These are phyloP conservation scores for Temnothorax ravouxi DNA, from an alignment of 2,888 invertebrate species.

Conservation along the genomic window DNA sequence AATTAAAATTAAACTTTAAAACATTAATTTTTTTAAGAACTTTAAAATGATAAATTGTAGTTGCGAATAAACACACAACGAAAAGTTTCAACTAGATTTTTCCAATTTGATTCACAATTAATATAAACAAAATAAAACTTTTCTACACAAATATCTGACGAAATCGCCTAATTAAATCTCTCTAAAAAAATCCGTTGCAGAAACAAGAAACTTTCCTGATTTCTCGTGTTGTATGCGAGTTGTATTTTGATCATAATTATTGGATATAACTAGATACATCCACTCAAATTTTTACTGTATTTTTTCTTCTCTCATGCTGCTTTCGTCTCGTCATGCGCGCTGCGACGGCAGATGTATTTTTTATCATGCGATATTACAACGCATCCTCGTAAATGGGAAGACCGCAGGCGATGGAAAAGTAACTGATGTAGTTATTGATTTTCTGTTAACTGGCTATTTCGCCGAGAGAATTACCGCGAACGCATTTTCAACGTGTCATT, in stretches of 20 bases:
- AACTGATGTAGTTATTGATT: slow-evolving; percentile 64
- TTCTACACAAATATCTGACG: not conserved
- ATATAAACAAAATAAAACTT: slow-evolving; percentile 1
- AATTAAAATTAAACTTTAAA: slow-evolving; percentile 26
- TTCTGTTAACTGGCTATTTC: slow-evolving; percentile 53
- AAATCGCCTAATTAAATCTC: not conserved
- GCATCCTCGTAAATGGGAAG: slow-evolving; percentile 56
- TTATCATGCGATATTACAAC: slow-evolving; percentile 56
- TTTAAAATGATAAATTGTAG: no score
- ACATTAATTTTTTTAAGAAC: no score
- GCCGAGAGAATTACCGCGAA: slow-evolving; percentile 42
- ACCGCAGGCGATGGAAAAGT: slow-evolving; percentile 55
- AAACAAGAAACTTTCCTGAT: not conserved
- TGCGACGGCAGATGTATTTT: slow-evolving; percentile 48
- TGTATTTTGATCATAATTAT: slow-evolving; percentile 23
- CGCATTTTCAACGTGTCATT: slow-evolving; percentile 62
- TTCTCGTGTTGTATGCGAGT: not conserved
- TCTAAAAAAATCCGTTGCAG: not conserved
- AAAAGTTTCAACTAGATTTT: not conserved
- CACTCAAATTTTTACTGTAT: slow-evolving; percentile 4
- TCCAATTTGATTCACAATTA: not conserved
- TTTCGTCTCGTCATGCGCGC: not conserved
- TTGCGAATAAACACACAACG: not conserved
- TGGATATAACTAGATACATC: not conserved
- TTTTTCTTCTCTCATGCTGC: not conserved